These are phyloP conservation scores for Theonella swinhoei DNA, from an alignment of 37 sponge, comb jelly and placozoan species.

Conservation along the genomic window DNA sequence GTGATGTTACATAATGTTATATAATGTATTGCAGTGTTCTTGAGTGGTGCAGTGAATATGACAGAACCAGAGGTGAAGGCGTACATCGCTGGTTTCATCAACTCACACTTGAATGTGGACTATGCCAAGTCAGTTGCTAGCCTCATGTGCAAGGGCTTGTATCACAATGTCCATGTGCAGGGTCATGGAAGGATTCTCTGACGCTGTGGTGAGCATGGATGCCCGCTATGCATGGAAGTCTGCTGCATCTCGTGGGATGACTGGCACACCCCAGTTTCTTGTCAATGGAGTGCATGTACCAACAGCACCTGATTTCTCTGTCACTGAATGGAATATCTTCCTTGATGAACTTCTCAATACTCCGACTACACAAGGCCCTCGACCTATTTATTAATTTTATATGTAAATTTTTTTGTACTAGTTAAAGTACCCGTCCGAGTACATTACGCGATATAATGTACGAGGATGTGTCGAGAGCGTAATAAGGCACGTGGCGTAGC, in stretches of 20 bases:
- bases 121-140: background rate
- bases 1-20: no score
- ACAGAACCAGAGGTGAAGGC: constrained; percentile 59
- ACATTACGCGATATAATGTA: no score
- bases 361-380: no score
- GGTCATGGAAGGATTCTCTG: constrained; percentile 43
- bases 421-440: no score
- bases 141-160: background rate
- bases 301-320: constrained; percentile 2
- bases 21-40: constrained; percentile 22
- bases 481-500: no score
- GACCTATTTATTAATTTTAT: no score
- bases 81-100: constrained; percentile 23
- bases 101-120: background rate
- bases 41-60: constrained; percentile 65
- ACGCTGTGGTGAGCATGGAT: constrained; percentile 6
- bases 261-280: constrained; percentile 63
- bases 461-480: no score
- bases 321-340: constrained; percentile 29
- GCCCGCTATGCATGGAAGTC: constrained; percentile 66
- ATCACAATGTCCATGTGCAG: constrained; percentile 8
- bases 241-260: constrained; percentile 40
- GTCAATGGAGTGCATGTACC: constrained; percentile 64
- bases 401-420: no score
- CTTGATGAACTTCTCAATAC: constrained; percentile 21